These are phyloP conservation scores for Archivesica marissinica DNA, from an alignment of 1,140 invertebrate genomes.

Conservation along the genomic window DNA sequence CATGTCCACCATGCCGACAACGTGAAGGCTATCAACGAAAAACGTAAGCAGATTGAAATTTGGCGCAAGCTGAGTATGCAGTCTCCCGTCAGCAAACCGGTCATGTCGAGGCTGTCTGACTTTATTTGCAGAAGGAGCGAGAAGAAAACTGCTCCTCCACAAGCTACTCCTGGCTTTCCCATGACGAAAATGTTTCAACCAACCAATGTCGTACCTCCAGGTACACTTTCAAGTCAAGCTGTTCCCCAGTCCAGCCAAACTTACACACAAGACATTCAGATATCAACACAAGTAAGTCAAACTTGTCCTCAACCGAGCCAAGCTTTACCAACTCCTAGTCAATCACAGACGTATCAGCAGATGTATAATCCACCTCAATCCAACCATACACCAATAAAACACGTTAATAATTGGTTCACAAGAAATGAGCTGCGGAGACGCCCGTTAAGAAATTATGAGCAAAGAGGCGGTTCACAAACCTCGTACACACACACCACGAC, in stretches of 20 bases:
- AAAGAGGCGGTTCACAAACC: background rate
- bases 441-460: conserved; percentile 65
- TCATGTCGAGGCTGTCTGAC: conserved; percentile 32
- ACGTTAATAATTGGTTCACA: conserved; percentile 65
- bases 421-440: conserved; percentile 69
- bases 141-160: background rate
- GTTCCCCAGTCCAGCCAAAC: background rate
- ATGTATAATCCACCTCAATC: background rate
- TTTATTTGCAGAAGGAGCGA: conserved; percentile 34
- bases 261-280: background rate
- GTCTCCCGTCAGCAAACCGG: conserved; percentile 53
- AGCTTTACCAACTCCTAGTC: background rate
- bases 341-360: background rate
- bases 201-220: background rate
- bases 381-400: background rate
- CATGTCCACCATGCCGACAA: conserved; percentile 82
- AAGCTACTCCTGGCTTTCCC: conserved; percentile 10
- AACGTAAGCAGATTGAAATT: conserved; percentile 48
- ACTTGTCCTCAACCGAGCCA: conserved; percentile 1
- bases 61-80: conserved; percentile 36
- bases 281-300: background rate
- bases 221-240: background rate
- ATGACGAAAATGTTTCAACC: conserved; percentile 21
- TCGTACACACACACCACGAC: conserved; percentile 34
- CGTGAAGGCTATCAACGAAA: conserved; percentile 70